These are phyloP conservation scores for Proales similis DNA, from an alignment of 1,140 invertebrate genomes.

Conservation along the genomic window DNA sequence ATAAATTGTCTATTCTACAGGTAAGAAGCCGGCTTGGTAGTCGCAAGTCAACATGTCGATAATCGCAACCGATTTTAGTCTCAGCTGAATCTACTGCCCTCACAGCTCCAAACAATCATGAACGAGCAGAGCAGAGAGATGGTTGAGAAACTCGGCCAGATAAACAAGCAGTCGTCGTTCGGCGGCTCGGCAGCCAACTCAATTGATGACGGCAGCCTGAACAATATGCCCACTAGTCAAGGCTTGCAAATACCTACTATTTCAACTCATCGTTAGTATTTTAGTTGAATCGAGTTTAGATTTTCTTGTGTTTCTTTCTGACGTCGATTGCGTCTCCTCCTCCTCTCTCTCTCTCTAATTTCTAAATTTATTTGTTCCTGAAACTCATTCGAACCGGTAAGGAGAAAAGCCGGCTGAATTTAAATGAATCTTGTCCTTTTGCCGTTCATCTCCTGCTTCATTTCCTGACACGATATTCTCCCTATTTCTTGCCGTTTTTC, in stretches of 20 bases:
- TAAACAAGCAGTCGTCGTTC: conserved; percentile 33
- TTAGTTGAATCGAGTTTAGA: too few species aligned
- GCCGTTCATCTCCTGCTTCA: too few species aligned
- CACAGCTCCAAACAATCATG: conserved; percentile 19
- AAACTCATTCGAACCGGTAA: too few species aligned
- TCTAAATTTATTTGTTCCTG: too few species aligned
- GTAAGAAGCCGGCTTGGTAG: background rate
- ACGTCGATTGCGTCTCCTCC: too few species aligned
- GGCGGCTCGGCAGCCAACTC: conserved; percentile 32
- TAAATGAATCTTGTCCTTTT: too few species aligned
- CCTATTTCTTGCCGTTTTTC: too few species aligned
- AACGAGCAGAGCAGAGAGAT: conserved; percentile 20
- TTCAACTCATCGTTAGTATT: too few species aligned
- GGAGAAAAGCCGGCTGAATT: too few species aligned
- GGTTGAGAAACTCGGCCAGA: background rate
- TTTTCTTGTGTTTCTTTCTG: too few species aligned
- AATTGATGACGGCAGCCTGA: conserved; percentile 26
- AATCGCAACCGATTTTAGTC: background rate
- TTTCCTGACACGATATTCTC: too few species aligned
- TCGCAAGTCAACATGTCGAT: background rate
- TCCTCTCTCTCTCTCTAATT: too few species aligned
- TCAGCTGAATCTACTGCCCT: conserved; percentile 22
- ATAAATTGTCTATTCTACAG: conserved; percentile 24
- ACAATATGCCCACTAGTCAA: background rate
- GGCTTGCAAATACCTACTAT: conserved; percentile 35